Conservation (phyloP, 2,113 vertebrate genomes). For the Scophthalmus maximus region DNA sequence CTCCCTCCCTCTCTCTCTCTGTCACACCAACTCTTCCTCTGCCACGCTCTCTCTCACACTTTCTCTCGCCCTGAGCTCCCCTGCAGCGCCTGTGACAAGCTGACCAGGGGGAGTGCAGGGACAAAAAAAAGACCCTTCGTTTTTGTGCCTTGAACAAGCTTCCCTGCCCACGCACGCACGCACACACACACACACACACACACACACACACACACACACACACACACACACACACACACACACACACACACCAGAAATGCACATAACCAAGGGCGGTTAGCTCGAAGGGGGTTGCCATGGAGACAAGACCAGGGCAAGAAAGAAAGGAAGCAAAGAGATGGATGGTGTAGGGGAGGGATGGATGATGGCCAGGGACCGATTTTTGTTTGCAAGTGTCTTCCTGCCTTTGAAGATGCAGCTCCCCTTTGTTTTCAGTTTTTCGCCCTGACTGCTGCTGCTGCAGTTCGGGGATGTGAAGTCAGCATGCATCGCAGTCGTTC, state of each 20-base stretch:
- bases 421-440: constrained; percentile 18
- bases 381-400: constrained; percentile 55
- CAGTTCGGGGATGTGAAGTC: constrained; percentile 46
- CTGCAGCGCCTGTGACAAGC: constrained; percentile 62
- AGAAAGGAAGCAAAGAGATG: constrained; percentile 61
- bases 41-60: neutral
- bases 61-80: constrained; percentile 64
- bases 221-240: constrained; percentile 28
- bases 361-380: constrained; percentile 65
- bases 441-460: neutral
- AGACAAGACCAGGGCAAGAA: constrained; percentile 75
- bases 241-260: constrained; percentile 30
- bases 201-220: constrained; percentile 55
- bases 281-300: constrained; percentile 79
- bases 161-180: constrained; percentile 62
- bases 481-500: constrained; percentile 36
- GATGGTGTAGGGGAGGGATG: constrained; percentile 61
- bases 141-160: constrained; percentile 71
- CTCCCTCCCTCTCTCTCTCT: neutral
- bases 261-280: constrained; percentile 72
- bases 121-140: constrained; percentile 63
- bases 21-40: neutral
- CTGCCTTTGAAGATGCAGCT: constrained; percentile 47
- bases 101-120: constrained; percentile 56
- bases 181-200: constrained; percentile 29